Conservation (phyloP, 2,797 vertebrate species). For the Acrocephalus scirpaceus region DNA sequence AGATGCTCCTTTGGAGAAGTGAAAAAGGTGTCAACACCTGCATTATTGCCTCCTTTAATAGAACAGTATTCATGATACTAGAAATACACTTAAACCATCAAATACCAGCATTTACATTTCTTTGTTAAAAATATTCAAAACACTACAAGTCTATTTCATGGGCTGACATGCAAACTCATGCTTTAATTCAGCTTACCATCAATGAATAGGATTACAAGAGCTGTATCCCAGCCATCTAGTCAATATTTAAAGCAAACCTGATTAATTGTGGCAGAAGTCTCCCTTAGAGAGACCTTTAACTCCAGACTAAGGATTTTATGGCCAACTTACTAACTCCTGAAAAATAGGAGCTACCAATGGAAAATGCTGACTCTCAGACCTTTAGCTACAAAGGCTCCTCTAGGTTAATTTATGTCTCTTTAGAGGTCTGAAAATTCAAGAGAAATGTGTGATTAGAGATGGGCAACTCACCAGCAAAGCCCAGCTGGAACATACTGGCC, state of each 20-base stretch:
- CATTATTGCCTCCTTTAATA: conserved; percentile 63
- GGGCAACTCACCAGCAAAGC: background rate
- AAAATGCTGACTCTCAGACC: conserved; percentile 60
- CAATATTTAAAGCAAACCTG: conserved; percentile 34
- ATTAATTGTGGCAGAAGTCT: conserved; percentile 56
- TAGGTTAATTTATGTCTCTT: background rate
- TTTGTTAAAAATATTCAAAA: conserved; percentile 60
- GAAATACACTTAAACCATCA: conserved; percentile 55
- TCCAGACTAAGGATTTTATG: conserved; percentile 54
- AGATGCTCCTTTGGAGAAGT: conserved; percentile 50
- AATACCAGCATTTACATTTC: conserved; percentile 62
- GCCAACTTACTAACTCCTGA: conserved; percentile 60
- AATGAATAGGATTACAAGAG: background rate
- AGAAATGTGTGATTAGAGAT: background rate
- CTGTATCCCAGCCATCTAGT: conserved; percentile 15
- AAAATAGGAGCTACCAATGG: conserved; percentile 69
- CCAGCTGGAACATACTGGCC: conserved; percentile 12
- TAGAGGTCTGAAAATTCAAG: conserved; percentile 4
- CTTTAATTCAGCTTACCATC: conserved; percentile 20
- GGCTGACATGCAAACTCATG: conserved; percentile 64
- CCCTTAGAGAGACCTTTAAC: conserved; percentile 51
- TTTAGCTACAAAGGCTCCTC: conserved; percentile 68
- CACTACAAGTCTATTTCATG: conserved; percentile 51
- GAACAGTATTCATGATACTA: background rate
- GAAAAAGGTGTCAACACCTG: conserved; percentile 55